Conservation (phyloP, 2,113 vertebrate species). For the Equus przewalskii region DNA sequence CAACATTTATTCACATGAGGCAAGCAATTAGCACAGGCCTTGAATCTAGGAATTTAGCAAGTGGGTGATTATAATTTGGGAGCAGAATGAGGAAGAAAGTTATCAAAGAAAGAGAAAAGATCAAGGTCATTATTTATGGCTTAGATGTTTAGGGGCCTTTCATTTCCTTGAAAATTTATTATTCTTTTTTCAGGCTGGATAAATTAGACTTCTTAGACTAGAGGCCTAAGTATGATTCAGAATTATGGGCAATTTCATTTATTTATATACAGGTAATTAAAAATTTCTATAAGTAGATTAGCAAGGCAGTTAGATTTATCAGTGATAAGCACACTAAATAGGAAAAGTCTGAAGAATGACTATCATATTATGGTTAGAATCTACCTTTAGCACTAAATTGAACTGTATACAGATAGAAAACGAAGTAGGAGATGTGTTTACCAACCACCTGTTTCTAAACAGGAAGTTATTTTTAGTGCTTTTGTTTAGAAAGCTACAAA, state of each 20-base stretch:
- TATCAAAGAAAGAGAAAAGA: conserved; percentile 41
- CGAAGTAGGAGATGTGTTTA: conserved; percentile 12
- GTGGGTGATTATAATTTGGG: background rate
- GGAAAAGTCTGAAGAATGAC: conserved; percentile 49
- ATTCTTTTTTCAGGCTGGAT: conserved; percentile 50
- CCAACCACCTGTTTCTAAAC: conserved; percentile 57
- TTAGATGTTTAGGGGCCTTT: conserved; percentile 31
- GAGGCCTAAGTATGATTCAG: background rate
- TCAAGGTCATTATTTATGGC: conserved; percentile 45
- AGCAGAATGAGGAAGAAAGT: conserved; percentile 38
- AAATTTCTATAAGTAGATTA: conserved; percentile 60
- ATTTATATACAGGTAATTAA: conserved; percentile 40
- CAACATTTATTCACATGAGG: conserved; percentile 1
- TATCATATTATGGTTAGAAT: conserved; percentile 15
- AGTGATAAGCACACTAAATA: conserved; percentile 47
- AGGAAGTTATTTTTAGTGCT: conserved; percentile 62
- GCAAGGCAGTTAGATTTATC: conserved; percentile 15
- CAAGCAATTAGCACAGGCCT: background rate
- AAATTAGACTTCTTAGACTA: conserved; percentile 43
- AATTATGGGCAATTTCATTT: conserved; percentile 64
- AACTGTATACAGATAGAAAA: conserved; percentile 58
- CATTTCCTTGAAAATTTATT: conserved; percentile 23
- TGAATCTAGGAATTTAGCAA: conserved; percentile 15
- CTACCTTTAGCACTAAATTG: conserved; percentile 62
- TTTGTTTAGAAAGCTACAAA: conserved; percentile 54